Conservation (phyloP, 2,888 invertebrate species). For the Lacanobia wlatinum region DNA sequence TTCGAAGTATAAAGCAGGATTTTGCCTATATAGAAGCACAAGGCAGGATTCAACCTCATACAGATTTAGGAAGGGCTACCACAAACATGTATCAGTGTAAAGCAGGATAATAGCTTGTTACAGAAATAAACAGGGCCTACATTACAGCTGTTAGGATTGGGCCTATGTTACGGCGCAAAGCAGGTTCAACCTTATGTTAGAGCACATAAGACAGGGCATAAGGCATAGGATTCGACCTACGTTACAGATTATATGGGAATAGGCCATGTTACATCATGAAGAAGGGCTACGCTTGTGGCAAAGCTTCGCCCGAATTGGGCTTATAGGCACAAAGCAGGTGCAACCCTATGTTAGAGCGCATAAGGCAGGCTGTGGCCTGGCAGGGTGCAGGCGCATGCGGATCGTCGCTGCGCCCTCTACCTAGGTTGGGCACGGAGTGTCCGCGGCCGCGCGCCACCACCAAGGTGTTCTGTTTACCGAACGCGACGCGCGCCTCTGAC, state of each 20-base stretch:
- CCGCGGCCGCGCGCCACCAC: constrained; percentile 90
- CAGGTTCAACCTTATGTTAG: no score
- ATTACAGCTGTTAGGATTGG: neutral
- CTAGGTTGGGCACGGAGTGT: constrained; percentile 98
- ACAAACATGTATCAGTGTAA: no score
- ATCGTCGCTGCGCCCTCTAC: constrained; percentile 87
- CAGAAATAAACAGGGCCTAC: no score
- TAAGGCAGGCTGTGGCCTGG: constrained; percentile 4
- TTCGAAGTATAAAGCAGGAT: neutral
- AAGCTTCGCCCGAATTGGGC: neutral
- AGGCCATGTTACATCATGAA: no score
- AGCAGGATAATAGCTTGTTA: no score
- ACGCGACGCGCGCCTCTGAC: constrained; percentile 92
- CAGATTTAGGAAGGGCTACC: no score
- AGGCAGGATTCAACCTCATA: neutral
- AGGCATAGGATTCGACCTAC: neutral
- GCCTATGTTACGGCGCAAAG: neutral
- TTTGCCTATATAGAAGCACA: neutral
- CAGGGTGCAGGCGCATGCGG: constrained; percentile 55
- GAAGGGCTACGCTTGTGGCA: no score
- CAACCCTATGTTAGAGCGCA: neutral
- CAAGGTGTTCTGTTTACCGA: constrained; percentile 92
- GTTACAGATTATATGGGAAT: neutral
- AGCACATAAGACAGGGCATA: neutral
- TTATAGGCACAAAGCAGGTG: constrained; percentile 1